Base-by-base conservation (phyloP, 2,797 vertebrate species). In the Pterois miles region DNA sequence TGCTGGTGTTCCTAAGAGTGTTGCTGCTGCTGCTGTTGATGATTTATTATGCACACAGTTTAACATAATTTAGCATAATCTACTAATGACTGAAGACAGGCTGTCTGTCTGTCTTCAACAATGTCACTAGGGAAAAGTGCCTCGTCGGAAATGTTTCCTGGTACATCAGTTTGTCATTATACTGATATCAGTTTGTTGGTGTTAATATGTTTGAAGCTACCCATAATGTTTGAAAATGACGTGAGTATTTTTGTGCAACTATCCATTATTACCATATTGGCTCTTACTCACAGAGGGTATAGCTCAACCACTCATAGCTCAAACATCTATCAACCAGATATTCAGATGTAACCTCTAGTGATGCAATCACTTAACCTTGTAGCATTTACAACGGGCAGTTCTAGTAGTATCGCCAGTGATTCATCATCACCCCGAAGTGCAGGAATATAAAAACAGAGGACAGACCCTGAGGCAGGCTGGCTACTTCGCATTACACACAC, bases 21-120 rank as follows among this genome's bases (percentile, higher is more conserved):
- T 6, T 63, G 20, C 46, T 48, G 57, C 3, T 60, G 18, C 6
- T 70, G 16, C 22, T 58, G 56, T 14, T 63, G 18, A 20, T 48
- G 57, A 68, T 7, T 34, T 43, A 36, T 71, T 71, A 23, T 71
- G 60, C n/a, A 3, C 40, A 48, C 22, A 53, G 33, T 53, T 65
- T 56, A 71, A 65, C 25, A 53, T 59, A 66, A 65, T 65, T 65
- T 66, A 22, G 23, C 56, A 65, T 78, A 78, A 57, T 65, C 8
- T 20, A 50, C 20, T 72, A 53, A 56, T 56, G 14, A 56, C 13
- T 33, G 27, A 46, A 56, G 46, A 52, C 2, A n/a, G n/a, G 14
- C 20, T 59, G 27, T 40, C 33, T 59, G 27, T 40, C 33, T 60
- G 34, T 62, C 56, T 54, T 46, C 6, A 52, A 33, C 40, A 68